Conservation (phyloP, 2,888 invertebrate genomes). For the Artemia sinica region DNA sequence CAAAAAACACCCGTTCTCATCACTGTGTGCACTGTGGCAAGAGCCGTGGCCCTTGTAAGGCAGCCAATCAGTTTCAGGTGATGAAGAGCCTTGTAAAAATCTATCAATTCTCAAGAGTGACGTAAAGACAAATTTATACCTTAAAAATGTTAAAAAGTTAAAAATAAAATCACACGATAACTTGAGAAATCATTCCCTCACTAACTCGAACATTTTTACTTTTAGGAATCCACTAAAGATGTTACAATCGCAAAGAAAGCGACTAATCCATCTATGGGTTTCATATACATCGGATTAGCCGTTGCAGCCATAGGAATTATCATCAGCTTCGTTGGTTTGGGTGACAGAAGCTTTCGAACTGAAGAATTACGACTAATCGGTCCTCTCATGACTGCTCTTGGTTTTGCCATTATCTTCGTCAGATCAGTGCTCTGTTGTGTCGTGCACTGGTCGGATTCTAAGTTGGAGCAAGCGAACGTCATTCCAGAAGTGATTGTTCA, state of each 20-base stretch:
- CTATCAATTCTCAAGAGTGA: too few relatives aligned
- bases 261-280: conserved; percentile 34
- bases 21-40: too few relatives aligned
- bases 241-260: neutral
- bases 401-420: conserved; percentile 61
- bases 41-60: too few relatives aligned
- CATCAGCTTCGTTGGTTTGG: conserved; percentile 73
- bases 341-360: conserved; percentile 52
- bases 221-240: conserved; percentile 6
- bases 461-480: conserved; percentile 1
- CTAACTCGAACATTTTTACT: neutral
- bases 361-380: conserved; percentile 68
- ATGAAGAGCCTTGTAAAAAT: too few relatives aligned
- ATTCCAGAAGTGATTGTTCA: conserved; percentile 11
- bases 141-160: too few relatives aligned
- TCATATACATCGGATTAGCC: conserved; percentile 67
- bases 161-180: too few relatives aligned
- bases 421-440: conserved; percentile 54
- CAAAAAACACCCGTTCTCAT: too few relatives aligned
- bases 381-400: conserved; percentile 58
- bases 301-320: conserved; percentile 66
- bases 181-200: neutral
- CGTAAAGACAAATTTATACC: too few relatives aligned
- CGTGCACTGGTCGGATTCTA: conserved; percentile 19
- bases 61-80: too few relatives aligned